Evolutionary conservation across 2,888 invertebrate species (phyloP).

Genomic region (Myopa testacea): DNA sequence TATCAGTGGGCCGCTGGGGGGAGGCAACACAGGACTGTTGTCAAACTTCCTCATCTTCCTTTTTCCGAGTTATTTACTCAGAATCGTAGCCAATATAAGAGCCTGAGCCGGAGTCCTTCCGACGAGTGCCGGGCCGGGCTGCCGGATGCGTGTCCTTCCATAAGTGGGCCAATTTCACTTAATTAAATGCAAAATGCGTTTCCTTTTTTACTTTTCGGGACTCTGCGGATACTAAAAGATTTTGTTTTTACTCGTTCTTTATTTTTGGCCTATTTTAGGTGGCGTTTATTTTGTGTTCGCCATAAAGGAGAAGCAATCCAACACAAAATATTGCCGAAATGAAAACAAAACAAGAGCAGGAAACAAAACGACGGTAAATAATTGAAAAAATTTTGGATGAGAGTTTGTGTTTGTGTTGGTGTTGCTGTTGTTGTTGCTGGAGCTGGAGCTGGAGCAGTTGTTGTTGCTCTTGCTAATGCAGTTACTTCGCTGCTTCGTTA

Average conservation of each 20-base stretch:
- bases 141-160: slow-evolving; percentile 34
- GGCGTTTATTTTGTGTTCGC: slow-evolving; percentile 8
- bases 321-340: slow-evolving; percentile 5
- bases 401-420: not conserved
- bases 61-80: not conserved
- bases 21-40: too few species aligned
- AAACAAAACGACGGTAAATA: not conserved
- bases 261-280: slow-evolving; percentile 18
- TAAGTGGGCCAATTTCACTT: slow-evolving; percentile 41
- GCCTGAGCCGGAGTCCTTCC: not conserved
- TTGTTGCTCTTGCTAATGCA: not conserved
- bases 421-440: not conserved
- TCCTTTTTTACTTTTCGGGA: not conserved
- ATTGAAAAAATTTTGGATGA: not conserved
- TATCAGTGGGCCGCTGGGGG: not conserved
- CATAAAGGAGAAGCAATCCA: slow-evolving; percentile 4
- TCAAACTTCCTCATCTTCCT: not conserved
- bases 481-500: not conserved
- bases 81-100: not conserved
- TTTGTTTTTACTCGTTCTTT: not conserved
- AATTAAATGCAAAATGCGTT: slow-evolving; percentile 38
- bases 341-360: not conserved
- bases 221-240: not conserved
- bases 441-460: not conserved
- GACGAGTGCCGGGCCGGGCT: not conserved